Percentiles rank a stretch among this genome's conserved stretches.
These are phyloP conservation scores for Cryptoprocta ferox DNA, from an alignment of 2,797 vertebrate species.

Conservation along the genomic window DNA sequence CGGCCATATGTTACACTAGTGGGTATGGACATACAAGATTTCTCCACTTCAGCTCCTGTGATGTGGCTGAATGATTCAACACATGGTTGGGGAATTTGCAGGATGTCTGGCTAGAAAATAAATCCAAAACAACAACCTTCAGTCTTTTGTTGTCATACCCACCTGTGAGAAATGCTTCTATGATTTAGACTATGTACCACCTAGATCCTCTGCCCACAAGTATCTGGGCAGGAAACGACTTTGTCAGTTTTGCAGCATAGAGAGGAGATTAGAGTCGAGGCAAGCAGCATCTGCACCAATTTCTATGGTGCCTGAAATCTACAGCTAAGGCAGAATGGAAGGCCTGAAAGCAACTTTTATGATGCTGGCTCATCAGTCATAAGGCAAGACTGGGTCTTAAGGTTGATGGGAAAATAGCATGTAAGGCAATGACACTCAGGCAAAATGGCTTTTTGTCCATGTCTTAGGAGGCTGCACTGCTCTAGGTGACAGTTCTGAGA, in stretches of 20 bases:
- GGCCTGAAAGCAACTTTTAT: not conserved
- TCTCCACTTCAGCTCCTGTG: not conserved
- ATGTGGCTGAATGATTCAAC: not conserved
- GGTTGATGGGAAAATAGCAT: not conserved
- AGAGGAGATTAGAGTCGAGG: not conserved
- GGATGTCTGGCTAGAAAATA: not conserved
- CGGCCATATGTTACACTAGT: not conserved
- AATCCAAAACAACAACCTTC: not conserved
- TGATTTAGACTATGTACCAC: not conserved
- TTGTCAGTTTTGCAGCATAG: not conserved
- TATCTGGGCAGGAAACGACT: not conserved
- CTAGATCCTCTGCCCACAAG: not conserved
- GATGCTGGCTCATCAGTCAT: not conserved
- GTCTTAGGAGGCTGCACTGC: not conserved
- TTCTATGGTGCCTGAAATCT: not conserved
- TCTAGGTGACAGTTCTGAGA: not conserved
- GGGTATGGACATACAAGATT: not conserved
- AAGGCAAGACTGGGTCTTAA: not conserved
- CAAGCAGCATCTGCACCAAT: not conserved
- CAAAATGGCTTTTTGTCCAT: not conserved
- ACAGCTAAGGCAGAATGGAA: not conserved
- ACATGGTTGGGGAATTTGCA: not conserved
- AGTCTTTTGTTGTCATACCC: not conserved
- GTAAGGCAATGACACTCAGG: not conserved
- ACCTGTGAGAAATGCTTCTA: conserved; percentile 8